Evolutionary conservation across 2,888 invertebrate genomes (phyloP).

Genomic region (Tachina lurida): DNA sequence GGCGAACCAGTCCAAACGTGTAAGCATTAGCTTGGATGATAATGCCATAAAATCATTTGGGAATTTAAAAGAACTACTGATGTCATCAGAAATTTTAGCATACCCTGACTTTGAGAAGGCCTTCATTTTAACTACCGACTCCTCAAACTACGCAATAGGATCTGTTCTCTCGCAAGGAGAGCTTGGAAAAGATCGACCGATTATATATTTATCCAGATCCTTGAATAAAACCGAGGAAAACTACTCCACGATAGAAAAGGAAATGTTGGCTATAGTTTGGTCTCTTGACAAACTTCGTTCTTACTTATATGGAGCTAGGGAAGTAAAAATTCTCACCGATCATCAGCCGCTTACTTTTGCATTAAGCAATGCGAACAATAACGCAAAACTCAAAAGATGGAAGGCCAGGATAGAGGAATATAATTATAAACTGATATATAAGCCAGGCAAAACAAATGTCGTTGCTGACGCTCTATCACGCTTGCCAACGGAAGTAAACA

Average conservation of each 20-base stretch:
- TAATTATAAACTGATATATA: slow-evolving; percentile 45
- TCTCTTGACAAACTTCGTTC: slow-evolving; percentile 1
- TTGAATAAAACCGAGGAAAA: slow-evolving; percentile 55
- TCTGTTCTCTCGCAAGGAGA: slow-evolving; percentile 62
- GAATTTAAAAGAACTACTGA: too few relatives aligned
- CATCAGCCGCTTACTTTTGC: too few relatives aligned
- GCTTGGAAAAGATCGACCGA: slow-evolving; percentile 1
- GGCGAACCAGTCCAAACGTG: slow-evolving; percentile 47
- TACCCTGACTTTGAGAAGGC: slow-evolving; percentile 1
- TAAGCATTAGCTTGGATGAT: slow-evolving; percentile 20
- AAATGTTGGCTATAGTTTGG: slow-evolving; percentile 63
- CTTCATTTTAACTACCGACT: slow-evolving; percentile 62
- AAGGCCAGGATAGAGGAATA: too few relatives aligned
- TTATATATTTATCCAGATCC: slow-evolving; percentile 47
- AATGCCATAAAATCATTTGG: too few relatives aligned
- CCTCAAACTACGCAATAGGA: slow-evolving; percentile 67
- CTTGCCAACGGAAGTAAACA: slow-evolving; percentile 10
- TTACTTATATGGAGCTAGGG: too few relatives aligned
- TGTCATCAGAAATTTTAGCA: too few relatives aligned
- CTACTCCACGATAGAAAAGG: slow-evolving; percentile 60
- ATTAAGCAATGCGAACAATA: too few relatives aligned
- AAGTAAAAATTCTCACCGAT: too few relatives aligned
- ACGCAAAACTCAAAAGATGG: too few relatives aligned
- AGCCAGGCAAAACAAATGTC: slow-evolving; percentile 53
- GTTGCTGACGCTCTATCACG: slow-evolving; percentile 55